A percentile compares a stretch with the other conserved stretches of the same genome.
These are phyloP conservation scores for Anthoscopus minutus DNA, from an alignment of 2,113 vertebrate species.

Conservation along the genomic window DNA sequence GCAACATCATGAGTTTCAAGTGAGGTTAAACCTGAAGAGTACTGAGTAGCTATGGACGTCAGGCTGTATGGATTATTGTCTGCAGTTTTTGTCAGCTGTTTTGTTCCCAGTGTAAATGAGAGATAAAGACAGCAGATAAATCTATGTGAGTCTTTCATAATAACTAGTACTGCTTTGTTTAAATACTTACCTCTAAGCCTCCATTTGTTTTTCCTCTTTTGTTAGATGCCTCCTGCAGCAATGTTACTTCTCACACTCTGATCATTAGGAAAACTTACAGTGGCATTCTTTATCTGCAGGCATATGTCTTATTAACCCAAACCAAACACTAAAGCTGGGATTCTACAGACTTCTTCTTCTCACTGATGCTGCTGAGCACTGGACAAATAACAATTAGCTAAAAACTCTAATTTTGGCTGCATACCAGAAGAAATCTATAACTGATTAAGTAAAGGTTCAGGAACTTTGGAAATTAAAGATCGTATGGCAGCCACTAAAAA, in stretches of 20 bases:
- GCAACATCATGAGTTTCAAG: rapidly evolving
- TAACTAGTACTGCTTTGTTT: neutral
- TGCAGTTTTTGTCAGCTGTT: neutral
- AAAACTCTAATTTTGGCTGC: neutral
- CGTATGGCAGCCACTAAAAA: neutral
- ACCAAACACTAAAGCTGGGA: neutral
- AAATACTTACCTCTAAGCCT: neutral
- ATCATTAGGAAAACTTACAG: neutral
- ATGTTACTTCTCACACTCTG: neutral
- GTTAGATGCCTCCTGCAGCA: neutral
- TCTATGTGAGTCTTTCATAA: neutral
- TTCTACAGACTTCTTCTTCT: neutral
- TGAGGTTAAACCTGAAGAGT: neutral
- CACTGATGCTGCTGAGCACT: neutral
- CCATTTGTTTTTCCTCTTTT: neutral
- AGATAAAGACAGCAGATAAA: neutral
- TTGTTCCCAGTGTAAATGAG: neutral
- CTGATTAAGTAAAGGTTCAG: neutral
- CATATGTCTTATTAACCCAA: neutral
- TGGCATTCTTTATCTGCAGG: neutral
- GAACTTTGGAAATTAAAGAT: neutral
- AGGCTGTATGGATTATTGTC: neutral
- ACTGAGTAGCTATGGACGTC: neutral
- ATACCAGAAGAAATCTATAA: neutral
- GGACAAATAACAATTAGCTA: neutral